Conservation (phyloP, 2,113 vertebrate species). For the Pelobates fuscus region DNA sequence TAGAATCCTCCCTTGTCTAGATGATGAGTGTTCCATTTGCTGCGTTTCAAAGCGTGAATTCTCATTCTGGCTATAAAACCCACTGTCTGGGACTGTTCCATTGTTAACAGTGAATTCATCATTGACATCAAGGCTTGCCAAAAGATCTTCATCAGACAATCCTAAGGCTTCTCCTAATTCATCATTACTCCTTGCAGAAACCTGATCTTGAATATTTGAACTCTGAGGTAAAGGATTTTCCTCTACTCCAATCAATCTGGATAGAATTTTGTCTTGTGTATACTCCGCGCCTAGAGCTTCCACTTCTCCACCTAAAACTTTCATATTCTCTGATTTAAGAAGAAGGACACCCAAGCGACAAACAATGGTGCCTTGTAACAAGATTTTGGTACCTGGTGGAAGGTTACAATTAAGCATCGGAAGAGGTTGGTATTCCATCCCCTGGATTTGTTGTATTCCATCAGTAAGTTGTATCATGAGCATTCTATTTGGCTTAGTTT, state of each 20-base stretch:
- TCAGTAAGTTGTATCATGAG: conserved; percentile 91
- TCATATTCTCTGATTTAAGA: conserved; percentile 85
- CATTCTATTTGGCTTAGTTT: conserved; percentile 84
- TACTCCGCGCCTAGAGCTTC: conserved; percentile 78
- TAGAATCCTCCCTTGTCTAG: neutral
- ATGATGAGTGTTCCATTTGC: conserved; percentile 4
- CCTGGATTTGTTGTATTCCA: conserved; percentile 86
- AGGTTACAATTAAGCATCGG: conserved; percentile 72
- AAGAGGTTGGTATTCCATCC: conserved; percentile 87
- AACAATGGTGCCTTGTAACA: conserved; percentile 78
- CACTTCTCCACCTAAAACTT: conserved; percentile 88
- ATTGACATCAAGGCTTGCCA: conserved; percentile 80
- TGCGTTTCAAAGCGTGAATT: conserved; percentile 40
- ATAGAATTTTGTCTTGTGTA: conserved; percentile 77
- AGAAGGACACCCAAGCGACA: conserved; percentile 89
- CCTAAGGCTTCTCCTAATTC: conserved; percentile 62
- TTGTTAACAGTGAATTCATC: conserved; percentile 61
- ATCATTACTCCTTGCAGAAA: conserved; percentile 49
- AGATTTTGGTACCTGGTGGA: conserved; percentile 84
- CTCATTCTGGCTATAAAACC: conserved; percentile 68
- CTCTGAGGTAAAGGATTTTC: conserved; percentile 55
- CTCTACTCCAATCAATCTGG: conserved; percentile 77
- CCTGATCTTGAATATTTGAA: conserved; percentile 50
- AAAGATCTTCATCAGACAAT: conserved; percentile 81
- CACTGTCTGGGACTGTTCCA: conserved; percentile 65